phyloP scores from a whole-genome alignment of 2,113 vertebrate species.

The Theristicus caerulescens region DNA sequence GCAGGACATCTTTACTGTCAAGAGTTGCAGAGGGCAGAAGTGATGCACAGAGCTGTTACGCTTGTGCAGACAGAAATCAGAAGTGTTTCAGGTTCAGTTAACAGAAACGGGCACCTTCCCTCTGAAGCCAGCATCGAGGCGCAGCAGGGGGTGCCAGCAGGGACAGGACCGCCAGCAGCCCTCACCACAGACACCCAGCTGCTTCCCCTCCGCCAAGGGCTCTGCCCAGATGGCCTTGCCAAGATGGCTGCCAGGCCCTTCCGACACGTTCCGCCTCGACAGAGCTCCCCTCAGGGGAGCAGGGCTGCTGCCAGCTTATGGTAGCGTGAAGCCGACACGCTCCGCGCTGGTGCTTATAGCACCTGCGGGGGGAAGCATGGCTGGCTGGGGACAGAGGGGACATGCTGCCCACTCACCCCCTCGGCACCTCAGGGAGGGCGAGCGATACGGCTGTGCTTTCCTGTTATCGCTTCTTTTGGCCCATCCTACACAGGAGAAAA shows the following conservation, averaged over 20 bases:
- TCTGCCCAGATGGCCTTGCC: neutral
- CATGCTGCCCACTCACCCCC: fast-evolving
- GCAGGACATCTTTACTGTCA: neutral
- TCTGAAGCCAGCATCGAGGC: neutral
- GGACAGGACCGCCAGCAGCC: neutral
- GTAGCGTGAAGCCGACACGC: fast-evolving
- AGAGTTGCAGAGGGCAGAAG: neutral
- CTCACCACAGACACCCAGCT: neutral
- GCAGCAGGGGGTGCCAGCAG: fast-evolving
- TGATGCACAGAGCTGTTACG: fast-evolving
- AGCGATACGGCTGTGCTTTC: fast-evolving
- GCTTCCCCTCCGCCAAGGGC: neutral
- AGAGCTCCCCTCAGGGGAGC: neutral
- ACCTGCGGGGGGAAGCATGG: neutral
- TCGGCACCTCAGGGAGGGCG: fast-evolving
- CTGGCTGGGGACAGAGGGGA: neutral
- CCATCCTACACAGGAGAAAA: too few relatives aligned
- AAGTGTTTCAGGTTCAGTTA: neutral
- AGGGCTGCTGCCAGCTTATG: neutral
- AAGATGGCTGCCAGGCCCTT: neutral
- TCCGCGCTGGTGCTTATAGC: fast-evolving
- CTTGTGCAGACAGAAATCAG: neutral
- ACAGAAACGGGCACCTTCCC: neutral
- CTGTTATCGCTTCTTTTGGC: neutral
- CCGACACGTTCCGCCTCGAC: fast-evolving